Evolutionary conservation across 1,140 invertebrate species (phyloP).

Genomic region (Drosophila dunni): DNA sequence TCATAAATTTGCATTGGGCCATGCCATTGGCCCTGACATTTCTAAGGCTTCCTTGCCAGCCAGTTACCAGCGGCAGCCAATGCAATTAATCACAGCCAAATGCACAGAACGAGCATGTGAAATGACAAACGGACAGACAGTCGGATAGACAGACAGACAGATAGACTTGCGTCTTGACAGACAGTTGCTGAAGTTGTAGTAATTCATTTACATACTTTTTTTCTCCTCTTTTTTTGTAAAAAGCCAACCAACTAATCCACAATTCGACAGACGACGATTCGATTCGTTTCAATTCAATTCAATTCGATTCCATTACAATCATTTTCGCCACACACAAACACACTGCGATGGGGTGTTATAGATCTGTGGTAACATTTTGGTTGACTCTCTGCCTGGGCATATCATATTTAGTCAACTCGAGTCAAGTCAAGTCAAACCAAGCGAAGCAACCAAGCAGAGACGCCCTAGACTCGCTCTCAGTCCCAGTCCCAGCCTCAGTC

Average conservation of each 20-base stretch:
- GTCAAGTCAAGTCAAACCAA: slow-evolving; percentile 48
- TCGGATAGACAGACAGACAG: slow-evolving; percentile 36
- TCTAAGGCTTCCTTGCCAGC: slow-evolving; percentile 76
- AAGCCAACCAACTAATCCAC: slow-evolving; percentile 66
- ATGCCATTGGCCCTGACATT: slow-evolving; percentile 82
- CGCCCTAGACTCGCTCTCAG: slow-evolving; percentile 9
- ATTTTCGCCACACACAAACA: slow-evolving; percentile 65
- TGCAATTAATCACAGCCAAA: slow-evolving; percentile 83
- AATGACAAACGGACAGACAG: slow-evolving; percentile 66
- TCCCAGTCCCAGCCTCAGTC: neutral
- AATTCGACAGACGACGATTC: slow-evolving; percentile 58
- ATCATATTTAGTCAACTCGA: slow-evolving; percentile 73
- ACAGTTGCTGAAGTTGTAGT: slow-evolving; percentile 57
- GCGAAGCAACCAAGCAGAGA: slow-evolving; percentile 33
- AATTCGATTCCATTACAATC: slow-evolving; percentile 54
- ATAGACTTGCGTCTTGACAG: slow-evolving; percentile 30
- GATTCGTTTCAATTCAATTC: slow-evolving; percentile 31
- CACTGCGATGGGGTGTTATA: slow-evolving; percentile 29
- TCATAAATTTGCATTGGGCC: slow-evolving; percentile 82
- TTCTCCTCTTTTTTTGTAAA: slow-evolving; percentile 26
- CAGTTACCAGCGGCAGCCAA: slow-evolving; percentile 66
- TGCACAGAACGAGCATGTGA: slow-evolving; percentile 78
- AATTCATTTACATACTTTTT: slow-evolving; percentile 56
- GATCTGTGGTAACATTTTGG: slow-evolving; percentile 77
- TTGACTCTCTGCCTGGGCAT: slow-evolving; percentile 75